Percentiles rank a stretch among this genome's conserved stretches.
phyloP scores from a whole-genome alignment of 2,113 vertebrate genomes.

The Motacilla tschutschensis region DNA sequence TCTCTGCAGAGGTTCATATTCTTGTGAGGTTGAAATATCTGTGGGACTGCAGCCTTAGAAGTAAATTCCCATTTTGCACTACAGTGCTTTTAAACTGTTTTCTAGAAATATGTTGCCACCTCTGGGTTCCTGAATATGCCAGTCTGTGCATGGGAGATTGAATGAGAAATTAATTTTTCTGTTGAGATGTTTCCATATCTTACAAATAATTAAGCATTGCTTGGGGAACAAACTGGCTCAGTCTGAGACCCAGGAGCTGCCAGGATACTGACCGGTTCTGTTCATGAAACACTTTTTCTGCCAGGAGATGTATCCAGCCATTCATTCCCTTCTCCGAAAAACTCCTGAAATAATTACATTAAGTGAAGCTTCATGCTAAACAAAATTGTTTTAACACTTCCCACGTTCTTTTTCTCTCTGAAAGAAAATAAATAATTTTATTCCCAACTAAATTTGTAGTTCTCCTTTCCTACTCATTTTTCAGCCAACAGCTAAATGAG shows the following conservation, averaged over 20 bases:
- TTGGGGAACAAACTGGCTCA: neutral
- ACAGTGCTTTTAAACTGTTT: neutral
- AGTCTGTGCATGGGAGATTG: neutral
- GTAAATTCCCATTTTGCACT: neutral
- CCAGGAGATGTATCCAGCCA: neutral
- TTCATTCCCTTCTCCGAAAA: neutral
- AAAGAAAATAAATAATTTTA: neutral
- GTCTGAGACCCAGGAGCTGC: neutral
- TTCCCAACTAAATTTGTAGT: neutral
- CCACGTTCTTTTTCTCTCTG: neutral
- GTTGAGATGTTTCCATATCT: neutral
- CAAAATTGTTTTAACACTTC: conserved; percentile 9
- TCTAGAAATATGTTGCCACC: neutral
- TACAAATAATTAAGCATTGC: neutral
- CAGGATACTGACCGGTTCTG: neutral
- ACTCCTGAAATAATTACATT: neutral
- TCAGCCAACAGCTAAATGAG: neutral
- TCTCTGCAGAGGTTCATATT: neutral
- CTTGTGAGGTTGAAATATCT: neutral
- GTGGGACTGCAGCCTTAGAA: neutral
- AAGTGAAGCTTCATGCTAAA: neutral
- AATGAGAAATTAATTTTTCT: neutral
- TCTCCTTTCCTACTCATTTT: neutral
- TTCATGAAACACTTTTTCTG: neutral
- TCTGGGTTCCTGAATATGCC: neutral